Evolutionary conservation across 2,888 invertebrate species (phyloP).

Genomic region (Gordius sp.): DNA sequence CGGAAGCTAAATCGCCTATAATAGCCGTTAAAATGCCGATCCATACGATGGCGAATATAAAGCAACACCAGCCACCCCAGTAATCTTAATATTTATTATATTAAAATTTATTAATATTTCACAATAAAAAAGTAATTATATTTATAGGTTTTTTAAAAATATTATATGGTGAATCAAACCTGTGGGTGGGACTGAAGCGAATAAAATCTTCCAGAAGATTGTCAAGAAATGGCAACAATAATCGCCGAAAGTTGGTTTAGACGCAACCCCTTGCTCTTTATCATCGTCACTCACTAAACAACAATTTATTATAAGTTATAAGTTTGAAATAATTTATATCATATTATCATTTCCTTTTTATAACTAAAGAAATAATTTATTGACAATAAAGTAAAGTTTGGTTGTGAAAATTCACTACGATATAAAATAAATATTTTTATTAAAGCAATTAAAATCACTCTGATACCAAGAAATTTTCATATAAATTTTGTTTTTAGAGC

Average conservation of each 20-base stretch:
- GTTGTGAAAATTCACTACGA: no score
- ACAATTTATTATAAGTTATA: not conserved
- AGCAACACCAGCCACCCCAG: conserved; percentile 75
- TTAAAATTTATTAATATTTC: not conserved
- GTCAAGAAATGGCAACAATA: conserved; percentile 84
- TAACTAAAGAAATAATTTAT: no score
- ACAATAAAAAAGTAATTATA: not conserved
- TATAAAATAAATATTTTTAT: not conserved
- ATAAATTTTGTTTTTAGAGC: no score
- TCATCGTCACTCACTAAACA: conserved; percentile 27
- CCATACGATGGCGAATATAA: conserved; percentile 60
- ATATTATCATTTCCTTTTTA: no score
- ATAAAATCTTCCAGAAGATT: conserved; percentile 86
- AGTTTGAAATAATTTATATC: no score
- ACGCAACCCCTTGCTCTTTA: conserved; percentile 30
- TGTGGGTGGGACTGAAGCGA: conserved; percentile 91
- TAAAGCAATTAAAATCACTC: no score
- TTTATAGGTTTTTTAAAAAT: conserved; percentile 1
- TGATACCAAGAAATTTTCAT: no score
- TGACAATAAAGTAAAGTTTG: no score
- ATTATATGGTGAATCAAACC: conserved; percentile 35
- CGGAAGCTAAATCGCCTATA: conserved; percentile 83
- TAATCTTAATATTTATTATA: conserved; percentile 40
- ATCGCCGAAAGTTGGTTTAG: conserved; percentile 58
- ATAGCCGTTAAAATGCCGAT: conserved; percentile 81